phyloP scores from a whole-genome alignment of 1,140 invertebrate genomes.

The Platorchestia sp. region DNA sequence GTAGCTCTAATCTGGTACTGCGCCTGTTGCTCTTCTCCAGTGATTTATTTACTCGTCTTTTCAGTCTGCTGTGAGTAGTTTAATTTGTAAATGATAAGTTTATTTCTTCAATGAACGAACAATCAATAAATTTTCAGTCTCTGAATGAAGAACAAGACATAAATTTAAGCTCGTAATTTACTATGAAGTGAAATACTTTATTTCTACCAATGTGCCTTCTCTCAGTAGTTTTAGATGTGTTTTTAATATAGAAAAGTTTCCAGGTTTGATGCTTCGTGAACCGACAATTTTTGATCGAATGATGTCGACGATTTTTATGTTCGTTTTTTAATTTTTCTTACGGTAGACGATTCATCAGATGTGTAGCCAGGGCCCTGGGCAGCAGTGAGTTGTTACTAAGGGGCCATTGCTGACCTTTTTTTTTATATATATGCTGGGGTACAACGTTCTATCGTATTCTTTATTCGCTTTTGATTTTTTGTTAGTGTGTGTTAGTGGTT shows the following conservation, averaged over 20 bases:
- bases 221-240: background rate
- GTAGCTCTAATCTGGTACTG: conserved; percentile 32
- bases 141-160: background rate
- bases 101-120: background rate
- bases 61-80: background rate
- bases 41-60: background rate
- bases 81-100: background rate
- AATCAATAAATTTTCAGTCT: conserved; percentile 33
- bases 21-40: background rate
- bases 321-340: too few species aligned
- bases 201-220: background rate
- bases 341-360: too few species aligned
- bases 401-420: too few species aligned
- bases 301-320: too few species aligned
- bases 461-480: background rate
- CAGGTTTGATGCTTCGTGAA: background rate
- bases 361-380: too few species aligned
- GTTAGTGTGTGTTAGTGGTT: background rate
- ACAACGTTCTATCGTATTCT: background rate
- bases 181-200: background rate
- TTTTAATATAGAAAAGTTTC: background rate
- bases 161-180: background rate
- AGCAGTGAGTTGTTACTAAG: too few species aligned
- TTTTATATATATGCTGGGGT: too few species aligned
- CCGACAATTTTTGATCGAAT: too few species aligned